These are phyloP conservation scores for Heteromyza rotundicornis DNA, from an alignment of 2,888 invertebrate genomes.

Conservation along the genomic window DNA sequence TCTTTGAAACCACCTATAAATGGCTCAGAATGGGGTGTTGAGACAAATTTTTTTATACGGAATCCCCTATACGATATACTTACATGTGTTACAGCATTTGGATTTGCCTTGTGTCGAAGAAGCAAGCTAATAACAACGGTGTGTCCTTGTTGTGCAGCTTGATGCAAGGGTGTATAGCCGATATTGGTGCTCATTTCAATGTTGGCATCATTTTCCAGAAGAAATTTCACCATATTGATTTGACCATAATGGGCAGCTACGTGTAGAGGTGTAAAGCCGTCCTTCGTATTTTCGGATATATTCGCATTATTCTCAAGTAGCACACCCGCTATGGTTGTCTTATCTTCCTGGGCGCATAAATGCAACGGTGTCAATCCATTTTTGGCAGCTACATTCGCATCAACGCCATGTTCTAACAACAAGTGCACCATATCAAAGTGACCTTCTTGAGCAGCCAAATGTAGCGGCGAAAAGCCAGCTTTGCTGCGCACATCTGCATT, in stretches of 20 bases:
- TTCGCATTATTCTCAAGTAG: conserved; percentile 80
- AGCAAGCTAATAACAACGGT: conserved; percentile 91
- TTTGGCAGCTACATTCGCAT: conserved; percentile 84
- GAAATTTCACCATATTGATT: conserved; percentile 85
- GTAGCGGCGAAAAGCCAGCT: conserved; percentile 94
- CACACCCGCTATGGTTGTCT: conserved; percentile 82
- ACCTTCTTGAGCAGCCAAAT: conserved; percentile 93
- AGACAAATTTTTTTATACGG: too few species aligned
- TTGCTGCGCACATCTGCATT: conserved; percentile 88
- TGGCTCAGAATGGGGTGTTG: too few species aligned
- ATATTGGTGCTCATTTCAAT: conserved; percentile 80
- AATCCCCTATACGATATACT: too few species aligned
- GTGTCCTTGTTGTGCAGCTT: conserved; percentile 98
- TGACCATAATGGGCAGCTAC: conserved; percentile 98
- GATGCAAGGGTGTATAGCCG: conserved; percentile 95
- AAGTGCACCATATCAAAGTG: conserved; percentile 94
- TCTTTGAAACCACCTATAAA: too few species aligned
- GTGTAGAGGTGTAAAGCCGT: conserved; percentile 95
- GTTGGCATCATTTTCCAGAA: conserved; percentile 87
- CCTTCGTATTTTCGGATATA: conserved; percentile 75
- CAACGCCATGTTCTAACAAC: conserved; percentile 87
- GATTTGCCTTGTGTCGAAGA: conserved; percentile 91
- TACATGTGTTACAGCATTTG: conserved; percentile 93
- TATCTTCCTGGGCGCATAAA: conserved; percentile 93
- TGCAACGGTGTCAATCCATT: conserved; percentile 89